These are phyloP conservation scores for Phyllotis vaccarum DNA, from an alignment of 2,797 vertebrate species.

Conservation along the genomic window DNA sequence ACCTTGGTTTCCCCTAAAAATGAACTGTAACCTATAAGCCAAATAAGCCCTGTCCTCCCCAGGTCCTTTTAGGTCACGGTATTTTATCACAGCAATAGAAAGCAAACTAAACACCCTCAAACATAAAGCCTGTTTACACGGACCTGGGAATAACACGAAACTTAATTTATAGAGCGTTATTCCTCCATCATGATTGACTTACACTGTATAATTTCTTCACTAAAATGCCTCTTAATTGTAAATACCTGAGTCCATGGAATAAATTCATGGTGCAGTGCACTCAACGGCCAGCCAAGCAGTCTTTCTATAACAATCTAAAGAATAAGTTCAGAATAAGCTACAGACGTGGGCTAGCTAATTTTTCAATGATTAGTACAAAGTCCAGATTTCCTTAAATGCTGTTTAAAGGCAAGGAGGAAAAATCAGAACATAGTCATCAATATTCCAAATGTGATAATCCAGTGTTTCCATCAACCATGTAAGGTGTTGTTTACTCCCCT, in stretches of 20 bases:
- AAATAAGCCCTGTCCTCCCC: neutral
- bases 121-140: conserved; percentile 70
- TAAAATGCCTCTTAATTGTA: neutral
- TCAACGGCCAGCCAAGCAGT: conserved; percentile 18
- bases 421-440: neutral
- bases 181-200: neutral
- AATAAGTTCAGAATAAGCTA: conserved; percentile 39
- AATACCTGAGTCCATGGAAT: conserved; percentile 26
- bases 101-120: neutral
- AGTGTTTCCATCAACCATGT: neutral
- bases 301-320: conserved; percentile 26
- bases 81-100: neutral
- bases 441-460: conserved; percentile 31
- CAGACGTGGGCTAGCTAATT: neutral
- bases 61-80: neutral
- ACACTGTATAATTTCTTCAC: neutral
- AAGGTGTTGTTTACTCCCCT: neutral
- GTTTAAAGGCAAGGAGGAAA: conserved; percentile 31
- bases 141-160: conserved; percentile 58
- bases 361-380: conserved; percentile 34
- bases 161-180: conserved; percentile 48
- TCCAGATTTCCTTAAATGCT: neutral
- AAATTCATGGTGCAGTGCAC: neutral
- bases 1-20: neutral
- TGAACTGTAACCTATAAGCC: neutral